These are phyloP conservation scores for Hystrix cristata DNA, from an alignment of 2,113 vertebrate genomes.

Conservation along the genomic window DNA sequence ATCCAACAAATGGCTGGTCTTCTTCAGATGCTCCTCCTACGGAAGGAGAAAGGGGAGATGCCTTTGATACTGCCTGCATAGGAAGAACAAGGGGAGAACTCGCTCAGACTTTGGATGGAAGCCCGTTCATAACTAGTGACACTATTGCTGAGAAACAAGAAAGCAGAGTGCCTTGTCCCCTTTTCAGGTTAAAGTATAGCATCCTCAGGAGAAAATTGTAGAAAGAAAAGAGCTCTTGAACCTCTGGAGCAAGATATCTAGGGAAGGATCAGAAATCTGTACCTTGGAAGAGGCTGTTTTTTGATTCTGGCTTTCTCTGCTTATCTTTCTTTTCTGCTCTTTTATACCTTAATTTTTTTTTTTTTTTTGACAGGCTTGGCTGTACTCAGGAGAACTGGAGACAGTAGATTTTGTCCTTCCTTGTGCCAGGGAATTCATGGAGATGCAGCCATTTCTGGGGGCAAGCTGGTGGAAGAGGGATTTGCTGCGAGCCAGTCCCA, in stretches of 20 bases:
- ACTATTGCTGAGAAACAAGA: background rate
- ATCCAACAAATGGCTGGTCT: background rate
- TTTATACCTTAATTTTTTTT: background rate
- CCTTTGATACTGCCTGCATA: background rate
- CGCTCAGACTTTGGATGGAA: background rate
- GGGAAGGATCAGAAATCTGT: background rate
- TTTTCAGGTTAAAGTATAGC: background rate
- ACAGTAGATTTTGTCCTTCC: constrained; percentile 25
- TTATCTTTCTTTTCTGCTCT: background rate
- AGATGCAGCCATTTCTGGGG: background rate
- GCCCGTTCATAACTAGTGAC: background rate
- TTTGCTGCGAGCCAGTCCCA: background rate
- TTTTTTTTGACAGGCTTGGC: background rate
- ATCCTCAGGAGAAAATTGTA: background rate
- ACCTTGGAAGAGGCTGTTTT: background rate
- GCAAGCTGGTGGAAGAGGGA: background rate
- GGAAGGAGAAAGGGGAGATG: background rate
- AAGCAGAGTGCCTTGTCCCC: background rate
- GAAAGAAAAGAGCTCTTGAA: background rate
- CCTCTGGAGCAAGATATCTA: background rate
- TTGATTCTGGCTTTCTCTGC: background rate
- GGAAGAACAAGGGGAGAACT: background rate
- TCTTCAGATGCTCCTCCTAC: background rate
- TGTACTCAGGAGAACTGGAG: background rate
- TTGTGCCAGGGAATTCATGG: background rate